Evolutionary conservation across 2,888 invertebrate genomes (phyloP), one percentile per base, ranked within the genome.

Genomic region (Chloromyia formosa): DNA sequence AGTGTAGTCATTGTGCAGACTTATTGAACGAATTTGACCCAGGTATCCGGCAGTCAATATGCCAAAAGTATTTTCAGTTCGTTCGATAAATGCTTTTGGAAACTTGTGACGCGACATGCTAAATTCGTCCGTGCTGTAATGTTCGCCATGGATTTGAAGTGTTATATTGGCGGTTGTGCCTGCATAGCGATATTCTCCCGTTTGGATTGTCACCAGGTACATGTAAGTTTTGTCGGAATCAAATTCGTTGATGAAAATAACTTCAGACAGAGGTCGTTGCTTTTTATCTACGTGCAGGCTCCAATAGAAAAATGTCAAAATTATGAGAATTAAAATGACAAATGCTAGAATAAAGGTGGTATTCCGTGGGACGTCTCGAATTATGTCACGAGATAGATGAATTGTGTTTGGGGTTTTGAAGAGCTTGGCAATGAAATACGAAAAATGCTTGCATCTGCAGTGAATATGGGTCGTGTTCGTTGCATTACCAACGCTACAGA

Each of bases 161-260:
- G 75, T 66, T 9, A 82, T 74, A 66, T 79, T 80, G 1, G 81
- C 79, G 3, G 80, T 77, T 14, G 80, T 78, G 1, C 77, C 77
- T 10, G 82, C 77, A 74, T 78, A 68, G 40, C 68, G 74, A 7
- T 79, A 78, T 7, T 78, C 78, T 12, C 80, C 81, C 2, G 82
- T 81, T n/a, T 75, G 77, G 7, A 82, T 78, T 1, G 78, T 78
- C 4, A 78, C 68, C 1, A 78, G 7, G 71, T 79, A 79, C 20
- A 71, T 22, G 60, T 76, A 76, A 3, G 40, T 56, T 18, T 75
- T 71, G 1, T 27, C 54, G 20, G 27, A 49, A 42, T 73, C 42
- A 20, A 18, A 22, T 22, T 14, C 16, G 10, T 60, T n/a, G 14
- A 73, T 12, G 16, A 23, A 54, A 35, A 54, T 12, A 1, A 74